Conservation (phyloP, 1,140 invertebrate species). For the Argopecten irradians region DNA sequence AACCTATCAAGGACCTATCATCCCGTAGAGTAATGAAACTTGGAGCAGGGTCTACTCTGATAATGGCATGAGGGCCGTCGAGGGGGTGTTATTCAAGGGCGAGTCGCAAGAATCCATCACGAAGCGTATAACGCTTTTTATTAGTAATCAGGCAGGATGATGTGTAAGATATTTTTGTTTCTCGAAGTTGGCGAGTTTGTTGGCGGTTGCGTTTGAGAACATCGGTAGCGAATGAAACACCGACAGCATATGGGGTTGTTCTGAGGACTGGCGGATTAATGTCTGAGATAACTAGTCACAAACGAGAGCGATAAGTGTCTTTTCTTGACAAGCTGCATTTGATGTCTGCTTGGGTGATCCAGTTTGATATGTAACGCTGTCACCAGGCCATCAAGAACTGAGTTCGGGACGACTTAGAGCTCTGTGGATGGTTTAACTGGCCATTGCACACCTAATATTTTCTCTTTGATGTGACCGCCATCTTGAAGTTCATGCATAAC, state of each 20-base stretch:
- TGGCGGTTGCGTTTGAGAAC: conserved; percentile 40
- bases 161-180: conserved; percentile 48
- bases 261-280: conserved; percentile 31
- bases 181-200: conserved; percentile 32
- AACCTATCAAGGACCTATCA: not conserved
- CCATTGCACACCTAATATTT: too few species aligned
- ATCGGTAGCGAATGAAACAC: conserved; percentile 50
- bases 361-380: conserved; percentile 36
- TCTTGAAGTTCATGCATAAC: too few species aligned
- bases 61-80: conserved; percentile 24
- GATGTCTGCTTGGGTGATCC: conserved; percentile 35
- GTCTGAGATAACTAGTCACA: conserved; percentile 21
- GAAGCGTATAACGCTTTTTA: conserved; percentile 4
- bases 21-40: conserved; percentile 37
- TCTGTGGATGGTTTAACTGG: conserved; percentile 33
- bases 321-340: conserved; percentile 40
- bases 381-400: conserved; percentile 50
- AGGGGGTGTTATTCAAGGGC: not conserved
- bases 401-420: conserved; percentile 34
- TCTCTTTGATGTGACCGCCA: too few species aligned
- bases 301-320: conserved; percentile 39
- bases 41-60: conserved; percentile 39
- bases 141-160: not conserved
- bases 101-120: conserved; percentile 15
- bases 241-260: conserved; percentile 43